These are phyloP conservation scores for Capromys pilorides DNA, from an alignment of 2,797 vertebrate genomes.

Conservation along the genomic window DNA sequence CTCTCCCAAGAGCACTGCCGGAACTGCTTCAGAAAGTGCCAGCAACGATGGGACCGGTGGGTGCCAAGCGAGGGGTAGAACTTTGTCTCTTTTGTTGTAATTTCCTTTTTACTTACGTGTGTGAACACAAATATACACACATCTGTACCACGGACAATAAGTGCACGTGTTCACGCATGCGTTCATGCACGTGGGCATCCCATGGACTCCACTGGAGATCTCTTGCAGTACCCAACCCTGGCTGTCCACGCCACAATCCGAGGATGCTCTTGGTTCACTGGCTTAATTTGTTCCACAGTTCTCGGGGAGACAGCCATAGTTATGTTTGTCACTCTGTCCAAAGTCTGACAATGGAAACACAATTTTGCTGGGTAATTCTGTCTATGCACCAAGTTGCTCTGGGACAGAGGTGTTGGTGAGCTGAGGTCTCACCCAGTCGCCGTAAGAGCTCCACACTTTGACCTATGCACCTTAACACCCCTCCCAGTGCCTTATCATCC, in stretches of 20 bases:
- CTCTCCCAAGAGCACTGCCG: too few relatives aligned
- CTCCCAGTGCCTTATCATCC: background rate
- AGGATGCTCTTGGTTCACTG: background rate
- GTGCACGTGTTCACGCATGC: background rate
- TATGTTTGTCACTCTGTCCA: background rate
- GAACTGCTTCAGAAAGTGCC: background rate
- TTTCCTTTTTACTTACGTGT: background rate
- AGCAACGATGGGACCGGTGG: background rate
- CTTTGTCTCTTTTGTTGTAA: background rate
- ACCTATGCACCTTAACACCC: background rate
- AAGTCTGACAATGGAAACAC: background rate
- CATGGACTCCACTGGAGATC: too few relatives aligned
- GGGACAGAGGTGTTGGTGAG: background rate
- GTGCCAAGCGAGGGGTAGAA: background rate
- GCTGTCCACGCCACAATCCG: background rate
- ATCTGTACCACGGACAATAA: background rate
- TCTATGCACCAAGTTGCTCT: background rate
- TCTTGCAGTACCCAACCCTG: too few relatives aligned
- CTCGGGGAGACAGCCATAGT: background rate
- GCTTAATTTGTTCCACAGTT: background rate
- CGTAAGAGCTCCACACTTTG: background rate
- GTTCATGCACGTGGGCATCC: rapidly evolving
- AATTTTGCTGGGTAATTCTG: background rate
- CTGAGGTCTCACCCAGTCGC: background rate
- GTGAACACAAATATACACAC: background rate